These are phyloP conservation scores for Falco cherrug DNA, from an alignment of 2,797 vertebrate genomes.

Conservation along the genomic window DNA sequence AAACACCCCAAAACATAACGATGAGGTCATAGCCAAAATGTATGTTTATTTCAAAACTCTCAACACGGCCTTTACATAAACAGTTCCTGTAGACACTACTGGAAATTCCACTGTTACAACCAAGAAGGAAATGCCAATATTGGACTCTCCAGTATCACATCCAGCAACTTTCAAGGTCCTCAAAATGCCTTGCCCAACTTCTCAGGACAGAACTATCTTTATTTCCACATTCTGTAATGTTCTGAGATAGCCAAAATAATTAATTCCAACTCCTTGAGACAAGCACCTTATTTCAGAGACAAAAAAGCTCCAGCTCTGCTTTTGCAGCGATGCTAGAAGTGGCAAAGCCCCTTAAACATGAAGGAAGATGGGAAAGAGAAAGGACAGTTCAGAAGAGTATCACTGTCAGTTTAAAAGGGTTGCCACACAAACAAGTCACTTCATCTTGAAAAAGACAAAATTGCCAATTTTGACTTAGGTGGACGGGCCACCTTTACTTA, in stretches of 20 bases:
- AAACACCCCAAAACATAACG: background rate
- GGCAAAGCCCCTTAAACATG: background rate
- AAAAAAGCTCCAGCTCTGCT: background rate
- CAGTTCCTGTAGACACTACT: background rate
- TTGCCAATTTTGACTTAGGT: no score
- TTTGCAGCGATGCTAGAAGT: background rate
- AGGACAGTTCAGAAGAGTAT: background rate
- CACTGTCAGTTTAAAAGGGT: background rate
- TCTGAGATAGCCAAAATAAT: background rate
- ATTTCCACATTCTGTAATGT: background rate
- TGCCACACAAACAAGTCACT: no score
- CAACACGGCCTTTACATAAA: background rate
- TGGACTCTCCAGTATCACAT: background rate
- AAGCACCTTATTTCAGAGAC: background rate
- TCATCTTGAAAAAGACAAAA: no score
- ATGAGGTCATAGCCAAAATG: background rate
- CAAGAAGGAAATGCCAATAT: background rate
- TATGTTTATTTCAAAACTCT: conserved; percentile 18
- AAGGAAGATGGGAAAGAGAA: background rate
- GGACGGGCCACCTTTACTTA: no score
- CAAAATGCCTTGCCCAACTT: background rate
- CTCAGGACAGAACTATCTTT: background rate
- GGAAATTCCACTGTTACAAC: conserved; percentile 7
- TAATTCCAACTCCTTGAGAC: background rate
- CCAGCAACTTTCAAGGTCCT: background rate